These are phyloP conservation scores for Vombatus ursinus DNA, from an alignment of 2,113 vertebrate species.

Conservation along the genomic window DNA sequence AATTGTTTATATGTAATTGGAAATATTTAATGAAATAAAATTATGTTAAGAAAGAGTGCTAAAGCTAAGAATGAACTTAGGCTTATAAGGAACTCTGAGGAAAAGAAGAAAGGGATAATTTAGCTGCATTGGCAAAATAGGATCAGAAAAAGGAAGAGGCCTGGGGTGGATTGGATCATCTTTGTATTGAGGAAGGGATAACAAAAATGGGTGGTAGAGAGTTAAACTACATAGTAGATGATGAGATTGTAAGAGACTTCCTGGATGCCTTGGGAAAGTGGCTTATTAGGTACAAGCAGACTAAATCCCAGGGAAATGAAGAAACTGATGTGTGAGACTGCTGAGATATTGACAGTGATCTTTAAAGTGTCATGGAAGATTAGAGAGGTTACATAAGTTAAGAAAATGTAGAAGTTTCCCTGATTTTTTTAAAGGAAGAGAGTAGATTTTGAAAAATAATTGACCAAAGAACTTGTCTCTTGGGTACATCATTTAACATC, in stretches of 20 bases:
- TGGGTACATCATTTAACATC: too few relatives aligned
- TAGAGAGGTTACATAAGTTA: background rate
- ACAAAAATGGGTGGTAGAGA: background rate
- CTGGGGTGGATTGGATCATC: background rate
- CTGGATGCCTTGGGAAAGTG: background rate
- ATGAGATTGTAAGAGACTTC: background rate
- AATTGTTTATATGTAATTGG: background rate
- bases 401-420: background rate
- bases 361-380: constrained; percentile 5
- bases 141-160: background rate
- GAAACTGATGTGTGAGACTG: background rate
- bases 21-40: background rate
- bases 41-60: background rate
- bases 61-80: background rate
- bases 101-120: background rate
- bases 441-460: background rate
- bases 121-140: background rate
- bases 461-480: too few relatives aligned
- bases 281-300: background rate
- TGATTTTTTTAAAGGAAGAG: background rate
- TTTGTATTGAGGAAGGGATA: background rate
- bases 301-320: background rate
- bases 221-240: background rate
- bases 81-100: background rate
- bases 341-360: background rate